Evolutionary conservation across 2,797 vertebrate species (phyloP), one percentile per base, ranked within the genome.

Genomic region (Okamejei kenojei): DNA sequence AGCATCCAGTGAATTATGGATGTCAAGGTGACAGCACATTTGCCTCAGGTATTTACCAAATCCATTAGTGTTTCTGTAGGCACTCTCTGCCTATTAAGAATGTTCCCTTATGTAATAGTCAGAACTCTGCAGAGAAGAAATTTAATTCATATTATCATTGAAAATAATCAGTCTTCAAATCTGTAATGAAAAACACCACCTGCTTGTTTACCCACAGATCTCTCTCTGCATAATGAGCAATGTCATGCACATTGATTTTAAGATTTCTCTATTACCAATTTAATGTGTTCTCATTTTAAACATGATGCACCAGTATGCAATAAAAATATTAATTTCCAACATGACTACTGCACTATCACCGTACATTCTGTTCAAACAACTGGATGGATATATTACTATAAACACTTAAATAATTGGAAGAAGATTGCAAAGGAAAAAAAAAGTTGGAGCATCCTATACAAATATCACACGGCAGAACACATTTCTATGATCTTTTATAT

Each of bases 131-230:
- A 94, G 94, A 95, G 95, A 94, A 95, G 95, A 94, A 94, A 94
- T 95, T 95, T 95, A 95, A 95, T 95, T 95, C 95, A 93, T 94
- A 95, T 95, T 95, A 95, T 95, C 95, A 95, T 95, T 95, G 95
- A 95, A 95, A 92, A 95, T 94, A 95, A 95, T 95, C 95, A 95
- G 94, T 95, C 95, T 95, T 94, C 94, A 94, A 95, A 95, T 95
- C 95, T 94, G 95, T 95, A 95, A 95, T 94, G 95, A 95, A 95
- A 95, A 95, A 95, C 95, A 95, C 95, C 95, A 95, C 95, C 95
- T 95, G 95, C 93, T 94, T 93, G 94, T 94, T 94, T 94, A 95
- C 95, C 95, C 95, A 93, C 93, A 95, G 94, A 95, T 94, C 95
- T 95, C 94, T 94, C 79, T 95, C 96, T 96, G 93, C 94, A 94